These are phyloP conservation scores for Crenuchus spilurus DNA, from an alignment of 2,797 vertebrate genomes.

Conservation along the genomic window DNA sequence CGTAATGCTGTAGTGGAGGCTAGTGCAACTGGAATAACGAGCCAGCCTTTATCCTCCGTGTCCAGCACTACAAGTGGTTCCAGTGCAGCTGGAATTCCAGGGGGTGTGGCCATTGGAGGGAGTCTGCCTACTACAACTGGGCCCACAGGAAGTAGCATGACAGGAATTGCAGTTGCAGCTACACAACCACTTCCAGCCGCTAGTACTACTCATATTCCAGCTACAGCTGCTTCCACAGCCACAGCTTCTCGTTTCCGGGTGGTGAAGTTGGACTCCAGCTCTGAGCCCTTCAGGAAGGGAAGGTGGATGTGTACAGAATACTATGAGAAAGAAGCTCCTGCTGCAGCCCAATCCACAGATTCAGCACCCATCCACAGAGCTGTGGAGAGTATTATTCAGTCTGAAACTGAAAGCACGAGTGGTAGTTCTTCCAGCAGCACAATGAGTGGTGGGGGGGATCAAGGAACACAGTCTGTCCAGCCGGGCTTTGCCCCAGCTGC, in stretches of 20 bases:
- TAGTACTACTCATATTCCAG: constrained; percentile 62
- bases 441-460: constrained; percentile 47
- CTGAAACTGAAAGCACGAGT: constrained; percentile 50
- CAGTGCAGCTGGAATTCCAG: constrained; percentile 48
- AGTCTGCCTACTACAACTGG: constrained; percentile 62
- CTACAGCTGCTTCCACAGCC: constrained; percentile 52
- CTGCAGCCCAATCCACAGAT: constrained; percentile 64
- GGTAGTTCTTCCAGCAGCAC: constrained; percentile 34
- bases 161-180: constrained; percentile 45
- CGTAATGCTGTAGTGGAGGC: constrained; percentile 56
- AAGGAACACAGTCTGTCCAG: constrained; percentile 75
- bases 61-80: constrained; percentile 68
- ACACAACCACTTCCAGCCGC: constrained; percentile 29
- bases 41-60: constrained; percentile 60
- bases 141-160: constrained; percentile 56
- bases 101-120: constrained; percentile 53
- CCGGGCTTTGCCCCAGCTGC: constrained; percentile 68
- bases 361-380: constrained; percentile 73
- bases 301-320: constrained; percentile 96
- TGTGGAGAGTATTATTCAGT: constrained; percentile 76
- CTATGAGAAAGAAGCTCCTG: constrained; percentile 90
- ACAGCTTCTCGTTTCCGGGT: constrained; percentile 92
- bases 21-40: constrained; percentile 15
- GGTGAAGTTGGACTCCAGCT: constrained; percentile 95
- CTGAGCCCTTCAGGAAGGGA: constrained; percentile 94